These are phyloP conservation scores for Oncorhynchus keta DNA, from an alignment of 2,113 vertebrate genomes.

Conservation along the genomic window DNA sequence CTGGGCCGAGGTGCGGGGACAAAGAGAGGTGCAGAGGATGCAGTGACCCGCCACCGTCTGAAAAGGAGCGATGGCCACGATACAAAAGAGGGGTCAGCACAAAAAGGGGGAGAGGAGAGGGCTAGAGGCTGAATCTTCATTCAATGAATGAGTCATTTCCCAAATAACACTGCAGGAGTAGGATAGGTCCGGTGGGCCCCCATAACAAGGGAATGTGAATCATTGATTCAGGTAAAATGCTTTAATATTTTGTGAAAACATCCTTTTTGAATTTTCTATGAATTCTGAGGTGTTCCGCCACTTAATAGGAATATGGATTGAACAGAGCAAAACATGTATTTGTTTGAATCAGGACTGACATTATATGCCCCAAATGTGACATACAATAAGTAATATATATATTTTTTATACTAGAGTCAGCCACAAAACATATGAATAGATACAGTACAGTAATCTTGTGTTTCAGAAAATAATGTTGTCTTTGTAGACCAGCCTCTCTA, in stretches of 20 bases:
- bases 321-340: neutral
- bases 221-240: neutral
- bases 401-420: neutral
- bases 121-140: neutral
- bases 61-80: slow-evolving; percentile 22
- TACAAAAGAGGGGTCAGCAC: slow-evolving; percentile 41
- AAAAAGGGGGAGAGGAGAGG: slow-evolving; percentile 13
- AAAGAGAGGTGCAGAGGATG: neutral
- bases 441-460: slow-evolving; percentile 23
- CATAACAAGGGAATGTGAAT: neutral
- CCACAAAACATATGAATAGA: neutral
- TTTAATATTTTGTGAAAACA: neutral
- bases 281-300: neutral
- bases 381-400: no score
- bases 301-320: neutral
- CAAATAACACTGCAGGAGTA: neutral
- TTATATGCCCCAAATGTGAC: neutral
- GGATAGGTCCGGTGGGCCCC: neutral
- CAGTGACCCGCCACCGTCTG: neutral
- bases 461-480: slow-evolving; percentile 59
- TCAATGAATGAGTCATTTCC: neutral
- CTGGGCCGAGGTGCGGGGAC: no score
- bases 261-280: neutral
- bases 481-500: no score
- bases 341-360: neutral